These are phyloP conservation scores for Lindbergichthys nudifrons DNA, from an alignment of 2,797 vertebrate species.

Conservation along the genomic window DNA sequence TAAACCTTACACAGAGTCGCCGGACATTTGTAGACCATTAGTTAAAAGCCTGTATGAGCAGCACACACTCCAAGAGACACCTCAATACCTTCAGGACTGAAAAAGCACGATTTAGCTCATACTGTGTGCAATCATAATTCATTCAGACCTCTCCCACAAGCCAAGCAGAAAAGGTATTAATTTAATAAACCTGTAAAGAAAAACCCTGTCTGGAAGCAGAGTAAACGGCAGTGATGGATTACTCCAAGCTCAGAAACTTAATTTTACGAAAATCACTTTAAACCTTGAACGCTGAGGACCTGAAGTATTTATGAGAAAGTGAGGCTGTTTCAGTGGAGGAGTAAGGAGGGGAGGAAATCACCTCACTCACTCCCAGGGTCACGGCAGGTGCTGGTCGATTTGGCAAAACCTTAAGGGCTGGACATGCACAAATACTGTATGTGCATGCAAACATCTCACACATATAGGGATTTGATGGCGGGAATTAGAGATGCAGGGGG, in stretches of 20 bases:
- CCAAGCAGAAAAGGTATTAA: constrained; percentile 76
- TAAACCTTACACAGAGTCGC: constrained; percentile 40
- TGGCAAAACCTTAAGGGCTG: constrained; percentile 33
- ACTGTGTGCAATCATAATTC: constrained; percentile 75
- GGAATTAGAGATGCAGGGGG: constrained; percentile 44
- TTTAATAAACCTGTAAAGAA: constrained; percentile 82
- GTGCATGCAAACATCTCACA: constrained; percentile 20
- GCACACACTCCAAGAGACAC: constrained; percentile 38
- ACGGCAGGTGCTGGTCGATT: constrained; percentile 46
- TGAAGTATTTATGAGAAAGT: constrained; percentile 81
- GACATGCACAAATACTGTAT: constrained; percentile 8
- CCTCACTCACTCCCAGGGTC: constrained; percentile 58
- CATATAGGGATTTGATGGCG: constrained; percentile 15
- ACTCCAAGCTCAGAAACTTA: constrained; percentile 76
- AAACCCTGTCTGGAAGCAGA: constrained; percentile 70
- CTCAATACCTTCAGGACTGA: constrained; percentile 55
- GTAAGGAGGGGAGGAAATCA: constrained; percentile 46
- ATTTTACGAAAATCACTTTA: constrained; percentile 80
- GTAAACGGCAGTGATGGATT: constrained; percentile 82
- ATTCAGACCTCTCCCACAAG: constrained; percentile 73
- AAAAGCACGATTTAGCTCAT: constrained; percentile 64
- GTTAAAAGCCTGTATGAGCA: constrained; percentile 52
- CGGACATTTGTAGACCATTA: constrained; percentile 61
- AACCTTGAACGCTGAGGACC: constrained; percentile 69
- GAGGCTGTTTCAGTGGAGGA: constrained; percentile 49